A percentile compares a stretch with the other conserved stretches of the same genome.
phyloP scores from a whole-genome alignment of 2,113 vertebrate species.

The Zingel zingel region DNA sequence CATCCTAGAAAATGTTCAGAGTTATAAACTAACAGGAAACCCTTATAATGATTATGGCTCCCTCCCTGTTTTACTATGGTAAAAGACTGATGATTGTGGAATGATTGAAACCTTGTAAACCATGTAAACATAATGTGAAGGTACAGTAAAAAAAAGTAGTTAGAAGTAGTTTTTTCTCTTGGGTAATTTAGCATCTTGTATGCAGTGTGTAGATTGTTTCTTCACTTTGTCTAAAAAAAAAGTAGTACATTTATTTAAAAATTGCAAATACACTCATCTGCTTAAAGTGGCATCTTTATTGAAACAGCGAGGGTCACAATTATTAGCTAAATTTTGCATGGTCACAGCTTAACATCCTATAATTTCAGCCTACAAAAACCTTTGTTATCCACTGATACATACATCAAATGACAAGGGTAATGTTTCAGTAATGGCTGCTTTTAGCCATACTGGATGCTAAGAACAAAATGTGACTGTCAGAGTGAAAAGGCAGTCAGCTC shows the following conservation, averaged over 20 bases:
- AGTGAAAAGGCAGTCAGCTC: slow-evolving; percentile 58
- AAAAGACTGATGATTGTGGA: neutral
- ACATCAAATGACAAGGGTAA: slow-evolving; percentile 10
- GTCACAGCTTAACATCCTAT: neutral
- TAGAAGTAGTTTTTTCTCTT: neutral
- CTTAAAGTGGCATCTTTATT: slow-evolving; percentile 13
- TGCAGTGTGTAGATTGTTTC: neutral
- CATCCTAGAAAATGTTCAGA: neutral
- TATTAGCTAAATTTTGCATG: slow-evolving; percentile 8
- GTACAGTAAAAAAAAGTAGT: neutral
- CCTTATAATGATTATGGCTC: neutral
- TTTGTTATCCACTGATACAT: neutral
- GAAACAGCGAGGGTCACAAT: neutral
- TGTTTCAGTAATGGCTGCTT: slow-evolving; percentile 37
- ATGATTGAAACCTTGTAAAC: neutral
- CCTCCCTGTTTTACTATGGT: neutral
- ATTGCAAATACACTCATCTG: neutral
- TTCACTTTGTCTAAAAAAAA: neutral
- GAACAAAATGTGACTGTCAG: slow-evolving; percentile 69
- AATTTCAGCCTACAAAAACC: slow-evolving; percentile 10
- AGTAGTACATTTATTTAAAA: neutral
- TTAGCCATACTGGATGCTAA: slow-evolving; percentile 46
- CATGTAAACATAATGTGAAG: neutral
- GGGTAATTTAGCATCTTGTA: neutral
- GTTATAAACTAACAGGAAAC: neutral